phyloP scores from a whole-genome alignment of 2,888 invertebrate genomes.

The Standfussiana lucernea region DNA sequence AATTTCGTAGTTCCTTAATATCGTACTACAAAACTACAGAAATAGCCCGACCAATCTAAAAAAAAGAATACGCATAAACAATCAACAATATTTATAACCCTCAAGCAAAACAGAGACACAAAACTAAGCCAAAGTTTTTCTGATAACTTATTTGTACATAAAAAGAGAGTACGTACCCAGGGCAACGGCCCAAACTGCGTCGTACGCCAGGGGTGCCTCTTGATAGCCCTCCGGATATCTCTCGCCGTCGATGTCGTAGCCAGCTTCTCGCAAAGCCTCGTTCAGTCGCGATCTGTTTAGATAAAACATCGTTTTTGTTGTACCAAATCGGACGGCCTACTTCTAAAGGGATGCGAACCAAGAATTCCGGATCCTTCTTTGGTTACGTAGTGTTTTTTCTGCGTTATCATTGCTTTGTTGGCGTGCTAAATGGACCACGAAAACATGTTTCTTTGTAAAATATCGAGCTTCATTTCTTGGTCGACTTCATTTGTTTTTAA shows the following conservation, averaged over 20 bases:
- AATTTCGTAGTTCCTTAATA: not conserved
- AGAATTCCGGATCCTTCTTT: constrained; percentile 47
- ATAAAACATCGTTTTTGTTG: constrained; percentile 72
- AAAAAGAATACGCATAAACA: constrained; percentile 7
- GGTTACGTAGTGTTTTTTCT: constrained; percentile 42
- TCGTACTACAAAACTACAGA: not conserved
- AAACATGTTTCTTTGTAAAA: not conserved
- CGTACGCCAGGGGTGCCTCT: constrained; percentile 99
- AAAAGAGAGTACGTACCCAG: constrained; percentile 91
- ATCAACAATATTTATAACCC: constrained; percentile 15
- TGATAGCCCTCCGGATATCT: constrained; percentile 98
- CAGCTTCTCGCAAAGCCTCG: constrained; percentile 94
- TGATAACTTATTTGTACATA: constrained; percentile 56
- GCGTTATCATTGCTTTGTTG: constrained; percentile 34
- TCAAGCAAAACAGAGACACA: constrained; percentile 10
- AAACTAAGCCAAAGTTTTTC: constrained; percentile 42
- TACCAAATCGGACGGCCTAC: constrained; percentile 58
- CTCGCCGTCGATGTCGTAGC: constrained; percentile 96
- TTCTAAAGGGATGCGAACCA: constrained; percentile 50
- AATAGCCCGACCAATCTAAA: not conserved
- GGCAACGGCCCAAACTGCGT: constrained; percentile 99
- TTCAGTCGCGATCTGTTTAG: constrained; percentile 93
- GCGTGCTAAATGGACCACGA: constrained; percentile 6
- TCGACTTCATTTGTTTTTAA: constrained; percentile 18
- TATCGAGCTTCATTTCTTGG: constrained; percentile 11